phyloP scores from a whole-genome alignment of 2,113 vertebrate genomes.

The Lagopus leucura region DNA sequence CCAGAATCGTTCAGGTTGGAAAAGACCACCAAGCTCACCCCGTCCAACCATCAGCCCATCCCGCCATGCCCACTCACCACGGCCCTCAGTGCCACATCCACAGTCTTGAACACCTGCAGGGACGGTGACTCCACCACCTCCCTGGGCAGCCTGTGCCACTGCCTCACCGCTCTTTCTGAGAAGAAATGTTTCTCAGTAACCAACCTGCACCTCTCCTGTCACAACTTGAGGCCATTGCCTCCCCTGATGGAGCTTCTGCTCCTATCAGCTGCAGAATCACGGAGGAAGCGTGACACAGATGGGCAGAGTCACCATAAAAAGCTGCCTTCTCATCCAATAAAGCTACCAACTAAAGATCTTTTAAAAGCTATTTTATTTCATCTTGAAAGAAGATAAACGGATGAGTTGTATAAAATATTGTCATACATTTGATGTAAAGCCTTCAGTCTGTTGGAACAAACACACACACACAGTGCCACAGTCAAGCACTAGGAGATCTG shows the following conservation, averaged over 20 bases:
- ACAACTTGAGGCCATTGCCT: background rate
- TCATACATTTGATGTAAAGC: conserved; percentile 69
- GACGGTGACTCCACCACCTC: too few species aligned
- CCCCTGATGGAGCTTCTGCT: background rate
- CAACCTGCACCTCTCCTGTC: background rate
- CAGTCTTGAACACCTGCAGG: too few species aligned
- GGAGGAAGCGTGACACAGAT: background rate
- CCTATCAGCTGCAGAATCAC: background rate
- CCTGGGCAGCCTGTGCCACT: too few species aligned
- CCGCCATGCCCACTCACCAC: too few species aligned
- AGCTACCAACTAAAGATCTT: conserved; percentile 15
- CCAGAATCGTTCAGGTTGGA: too few species aligned
- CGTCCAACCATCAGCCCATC: too few species aligned
- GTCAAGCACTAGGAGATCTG: conserved; percentile 38
- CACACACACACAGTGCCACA: background rate
- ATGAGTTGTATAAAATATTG: conserved; percentile 77
- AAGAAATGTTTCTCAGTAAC: background rate
- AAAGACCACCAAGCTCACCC: too few species aligned
- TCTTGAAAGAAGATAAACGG: conserved; percentile 63
- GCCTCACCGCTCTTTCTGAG: too few species aligned
- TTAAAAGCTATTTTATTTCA: conserved; percentile 79
- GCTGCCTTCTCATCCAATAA: background rate
- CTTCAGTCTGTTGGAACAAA: conserved; percentile 58
- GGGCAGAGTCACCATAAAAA: background rate
- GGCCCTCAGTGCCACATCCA: too few species aligned